Evolutionary conservation across 2,797 vertebrate genomes (phyloP).

Genomic region (Syndactyla subalaris): DNA sequence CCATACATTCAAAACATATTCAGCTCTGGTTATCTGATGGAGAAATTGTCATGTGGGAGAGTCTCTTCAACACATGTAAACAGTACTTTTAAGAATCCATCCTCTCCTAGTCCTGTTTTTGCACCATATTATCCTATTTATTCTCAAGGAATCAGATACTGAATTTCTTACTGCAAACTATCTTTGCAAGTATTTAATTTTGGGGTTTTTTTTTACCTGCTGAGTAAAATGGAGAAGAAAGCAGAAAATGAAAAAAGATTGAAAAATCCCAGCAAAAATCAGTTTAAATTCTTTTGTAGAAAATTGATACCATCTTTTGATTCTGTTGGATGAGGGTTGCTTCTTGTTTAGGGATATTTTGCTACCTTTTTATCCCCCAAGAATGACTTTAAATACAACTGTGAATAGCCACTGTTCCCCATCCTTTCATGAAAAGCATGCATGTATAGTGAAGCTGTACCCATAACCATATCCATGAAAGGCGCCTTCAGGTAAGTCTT

Average conservation of each 20-base stretch:
- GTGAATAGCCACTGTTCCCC: neutral
- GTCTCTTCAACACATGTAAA: neutral
- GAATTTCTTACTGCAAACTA: neutral
- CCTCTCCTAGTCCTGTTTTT: neutral
- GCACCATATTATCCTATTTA: neutral
- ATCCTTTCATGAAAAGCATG: neutral
- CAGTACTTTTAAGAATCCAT: neutral
- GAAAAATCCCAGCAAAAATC: neutral
- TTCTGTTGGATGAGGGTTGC: neutral
- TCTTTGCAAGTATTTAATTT: neutral
- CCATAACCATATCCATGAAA: neutral
- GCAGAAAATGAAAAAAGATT: neutral
- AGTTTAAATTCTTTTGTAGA: neutral
- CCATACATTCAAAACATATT: accelerated
- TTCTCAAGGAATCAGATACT: neutral
- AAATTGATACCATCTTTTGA: neutral
- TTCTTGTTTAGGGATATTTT: neutral
- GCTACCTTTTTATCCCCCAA: neutral
- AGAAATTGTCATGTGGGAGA: neutral
- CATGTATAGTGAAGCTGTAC: neutral
- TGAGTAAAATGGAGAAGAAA: neutral
- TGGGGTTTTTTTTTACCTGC: neutral
- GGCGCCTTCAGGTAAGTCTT: neutral
- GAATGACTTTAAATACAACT: neutral
- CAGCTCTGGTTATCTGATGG: neutral